phyloP scores from a whole-genome alignment of 2,113 vertebrate species.

The Pangasianodon gigas region DNA sequence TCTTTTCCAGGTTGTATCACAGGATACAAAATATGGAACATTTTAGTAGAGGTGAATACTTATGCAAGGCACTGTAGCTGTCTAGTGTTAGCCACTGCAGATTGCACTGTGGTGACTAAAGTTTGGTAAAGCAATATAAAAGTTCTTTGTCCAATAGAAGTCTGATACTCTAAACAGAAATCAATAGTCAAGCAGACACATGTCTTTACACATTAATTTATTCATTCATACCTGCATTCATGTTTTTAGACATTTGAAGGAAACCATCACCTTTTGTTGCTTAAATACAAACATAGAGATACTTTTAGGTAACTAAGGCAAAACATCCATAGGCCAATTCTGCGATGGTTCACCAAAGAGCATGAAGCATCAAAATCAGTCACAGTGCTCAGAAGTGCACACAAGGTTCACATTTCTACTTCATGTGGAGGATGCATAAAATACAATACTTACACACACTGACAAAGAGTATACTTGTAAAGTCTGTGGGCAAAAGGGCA shows the following conservation, averaged over 20 bases:
- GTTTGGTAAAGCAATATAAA: not conserved
- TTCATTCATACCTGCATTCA: not conserved
- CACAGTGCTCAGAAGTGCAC: not conserved
- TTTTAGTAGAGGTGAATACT: not conserved
- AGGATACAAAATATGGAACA: not conserved
- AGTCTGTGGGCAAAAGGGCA: not conserved
- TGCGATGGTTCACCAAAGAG: not conserved
- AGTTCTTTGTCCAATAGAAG: not conserved
- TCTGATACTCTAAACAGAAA: not conserved
- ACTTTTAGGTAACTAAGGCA: not conserved
- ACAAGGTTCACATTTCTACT: not conserved
- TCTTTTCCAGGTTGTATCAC: not conserved
- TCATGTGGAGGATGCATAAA: not conserved
- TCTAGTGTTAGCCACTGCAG: not conserved
- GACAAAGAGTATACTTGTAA: not conserved
- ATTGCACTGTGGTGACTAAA: not conserved
- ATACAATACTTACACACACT: not conserved
- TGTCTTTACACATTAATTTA: not conserved
- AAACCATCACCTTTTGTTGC: not conserved
- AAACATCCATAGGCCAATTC: not conserved
- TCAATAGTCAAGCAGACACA: not conserved
- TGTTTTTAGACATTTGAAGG: not conserved
- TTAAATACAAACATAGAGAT: not conserved
- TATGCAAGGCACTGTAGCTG: not conserved
- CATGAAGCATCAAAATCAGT: not conserved